Evolutionary conservation across 2,888 invertebrate species (phyloP).

Genomic region (Keiferia lycopersicella): DNA sequence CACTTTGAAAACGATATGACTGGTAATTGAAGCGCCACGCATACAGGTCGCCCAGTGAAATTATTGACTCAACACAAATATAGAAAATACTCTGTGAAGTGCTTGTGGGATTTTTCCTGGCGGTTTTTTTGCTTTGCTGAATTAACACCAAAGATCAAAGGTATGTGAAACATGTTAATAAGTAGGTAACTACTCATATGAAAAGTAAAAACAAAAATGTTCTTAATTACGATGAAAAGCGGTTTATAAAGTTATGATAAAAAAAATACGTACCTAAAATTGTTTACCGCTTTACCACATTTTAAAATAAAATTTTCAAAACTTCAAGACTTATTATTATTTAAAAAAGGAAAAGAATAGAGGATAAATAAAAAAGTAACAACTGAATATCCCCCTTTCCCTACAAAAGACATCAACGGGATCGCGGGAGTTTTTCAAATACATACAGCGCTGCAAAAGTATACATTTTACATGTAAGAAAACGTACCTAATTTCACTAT

Average conservation of each 20-base stretch:
- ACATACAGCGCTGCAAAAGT: not conserved
- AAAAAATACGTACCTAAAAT: no score
- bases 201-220: not conserved
- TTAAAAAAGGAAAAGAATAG: not conserved
- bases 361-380: not conserved
- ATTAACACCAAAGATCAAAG: conserved; percentile 73
- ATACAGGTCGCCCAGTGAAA: conserved; percentile 54
- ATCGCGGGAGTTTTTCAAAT: not conserved
- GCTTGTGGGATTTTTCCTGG: conserved; percentile 66
- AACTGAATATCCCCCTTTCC: not conserved
- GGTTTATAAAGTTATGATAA: no score
- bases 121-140: conserved; percentile 43
- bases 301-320: no score
- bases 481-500: no score
- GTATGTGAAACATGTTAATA: conserved; percentile 45
- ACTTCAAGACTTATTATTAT: not conserved
- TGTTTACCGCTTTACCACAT: no score
- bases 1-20: conserved; percentile 68
- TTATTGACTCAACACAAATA: conserved; percentile 51
- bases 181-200: no score
- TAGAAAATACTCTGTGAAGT: conserved; percentile 61
- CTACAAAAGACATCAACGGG: conserved; percentile 72
- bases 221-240: no score
- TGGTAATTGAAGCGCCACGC: conserved; percentile 55
- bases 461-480: no score